Percentiles rank a stretch among this genome's conserved stretches.
Evolutionary conservation across 2,797 vertebrate genomes (phyloP).

Genomic region (Bradypus variegatus): DNA sequence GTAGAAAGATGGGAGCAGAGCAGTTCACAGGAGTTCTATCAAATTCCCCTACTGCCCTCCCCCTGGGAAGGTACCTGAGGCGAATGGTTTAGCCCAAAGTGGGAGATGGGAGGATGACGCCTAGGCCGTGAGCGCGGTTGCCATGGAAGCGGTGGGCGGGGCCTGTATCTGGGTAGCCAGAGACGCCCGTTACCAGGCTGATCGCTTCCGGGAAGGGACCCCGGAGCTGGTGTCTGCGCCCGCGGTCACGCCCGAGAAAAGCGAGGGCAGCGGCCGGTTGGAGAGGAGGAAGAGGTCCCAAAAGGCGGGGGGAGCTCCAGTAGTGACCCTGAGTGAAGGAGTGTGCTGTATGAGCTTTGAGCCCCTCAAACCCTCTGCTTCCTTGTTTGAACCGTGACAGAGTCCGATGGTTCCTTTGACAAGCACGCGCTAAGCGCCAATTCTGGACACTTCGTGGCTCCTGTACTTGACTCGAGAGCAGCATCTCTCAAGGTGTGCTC

Average conservation of each 20-base stretch:
- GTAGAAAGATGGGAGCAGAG: neutral
- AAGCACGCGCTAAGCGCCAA: neutral
- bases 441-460: no score
- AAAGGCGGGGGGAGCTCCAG: neutral
- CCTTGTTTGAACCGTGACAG: fast-evolving
- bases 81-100: slow-evolving; percentile 39
- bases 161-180: fast-evolving
- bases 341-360: no score
- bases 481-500: neutral
- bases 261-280: fast-evolving
- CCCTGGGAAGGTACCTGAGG: fast-evolving
- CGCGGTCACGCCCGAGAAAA: fast-evolving
- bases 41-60: neutral
- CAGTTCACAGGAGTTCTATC: fast-evolving
- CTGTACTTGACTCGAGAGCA: neutral
- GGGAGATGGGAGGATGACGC: neutral
- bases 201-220: fast-evolving
- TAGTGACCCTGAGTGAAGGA: neutral
- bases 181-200: fast-evolving
- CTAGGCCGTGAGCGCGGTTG: slow-evolving; percentile 37
- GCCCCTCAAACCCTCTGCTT: neutral
- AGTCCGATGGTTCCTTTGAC: neutral
- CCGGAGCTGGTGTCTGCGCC: fast-evolving
- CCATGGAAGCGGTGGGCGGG: slow-evolving; percentile 31
- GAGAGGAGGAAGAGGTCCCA: fast-evolving